A percentile compares a stretch with the other conserved stretches of the same genome.
Evolutionary conservation across 2,113 vertebrate genomes (phyloP).

Genomic region (Mixornis gularis): DNA sequence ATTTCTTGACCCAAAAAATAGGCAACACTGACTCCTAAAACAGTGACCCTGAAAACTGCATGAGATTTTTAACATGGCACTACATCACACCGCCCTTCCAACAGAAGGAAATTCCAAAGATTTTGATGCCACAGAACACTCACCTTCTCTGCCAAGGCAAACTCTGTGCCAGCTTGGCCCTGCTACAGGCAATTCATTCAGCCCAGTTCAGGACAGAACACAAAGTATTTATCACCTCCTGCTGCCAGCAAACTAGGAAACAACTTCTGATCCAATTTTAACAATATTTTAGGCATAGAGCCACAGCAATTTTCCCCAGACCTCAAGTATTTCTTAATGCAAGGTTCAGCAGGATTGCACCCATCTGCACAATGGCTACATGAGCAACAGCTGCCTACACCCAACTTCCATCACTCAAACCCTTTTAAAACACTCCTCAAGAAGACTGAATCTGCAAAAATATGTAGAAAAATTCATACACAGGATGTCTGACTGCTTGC

Average conservation of each 20-base stretch:
- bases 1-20: neutral
- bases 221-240: neutral
- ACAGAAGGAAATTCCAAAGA: neutral
- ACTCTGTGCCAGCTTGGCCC: neutral
- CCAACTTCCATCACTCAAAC: neutral
- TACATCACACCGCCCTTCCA: neutral
- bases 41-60: neutral
- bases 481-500: neutral
- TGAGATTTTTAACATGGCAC: neutral
- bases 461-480: neutral
- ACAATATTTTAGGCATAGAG: neutral
- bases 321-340: neutral
- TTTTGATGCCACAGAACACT: neutral
- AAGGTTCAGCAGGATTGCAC: neutral
- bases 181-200: neutral
- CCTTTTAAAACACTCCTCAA: neutral
- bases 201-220: neutral
- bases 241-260: neutral
- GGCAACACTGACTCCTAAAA: neutral
- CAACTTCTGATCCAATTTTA: neutral
- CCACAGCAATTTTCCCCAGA: neutral
- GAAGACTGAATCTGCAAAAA: neutral
- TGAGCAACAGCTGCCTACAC: neutral
- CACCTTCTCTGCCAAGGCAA: neutral
- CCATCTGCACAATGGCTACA: accelerated